These are phyloP conservation scores for Camarhynchus parvulus DNA, from an alignment of 2,113 vertebrate genomes.

Conservation along the genomic window DNA sequence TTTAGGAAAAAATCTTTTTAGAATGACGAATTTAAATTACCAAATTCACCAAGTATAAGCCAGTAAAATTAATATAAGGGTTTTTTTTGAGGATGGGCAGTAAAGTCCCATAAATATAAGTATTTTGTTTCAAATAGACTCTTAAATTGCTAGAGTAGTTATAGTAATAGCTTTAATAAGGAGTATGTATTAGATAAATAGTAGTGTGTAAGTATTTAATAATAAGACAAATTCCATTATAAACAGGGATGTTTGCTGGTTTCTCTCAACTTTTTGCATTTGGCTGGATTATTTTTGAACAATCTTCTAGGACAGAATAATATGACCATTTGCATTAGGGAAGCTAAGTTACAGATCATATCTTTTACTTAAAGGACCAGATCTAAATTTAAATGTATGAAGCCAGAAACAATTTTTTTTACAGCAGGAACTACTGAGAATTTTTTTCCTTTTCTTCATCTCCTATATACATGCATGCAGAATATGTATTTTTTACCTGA, in stretches of 20 bases:
- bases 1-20: constrained; percentile 52
- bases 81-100: neutral
- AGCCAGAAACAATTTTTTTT: neutral
- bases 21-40: constrained; percentile 1
- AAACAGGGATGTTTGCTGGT: neutral
- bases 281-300: neutral
- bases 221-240: neutral
- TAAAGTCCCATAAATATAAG: neutral
- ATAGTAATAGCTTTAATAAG: neutral
- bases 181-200: neutral
- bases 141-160: neutral
- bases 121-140: neutral
- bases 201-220: neutral
- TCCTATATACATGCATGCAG: neutral
- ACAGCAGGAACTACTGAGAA: neutral
- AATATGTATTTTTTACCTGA: neutral
- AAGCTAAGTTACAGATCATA: neutral
- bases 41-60: neutral
- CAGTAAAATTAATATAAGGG: neutral
- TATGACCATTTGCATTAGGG: neutral
- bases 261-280: neutral
- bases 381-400: neutral
- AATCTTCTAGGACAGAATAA: neutral
- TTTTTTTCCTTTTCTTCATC: neutral
- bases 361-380: neutral